Evolutionary conservation across 2,888 invertebrate species (phyloP).

Genomic region (Standfussiana lucernea): DNA sequence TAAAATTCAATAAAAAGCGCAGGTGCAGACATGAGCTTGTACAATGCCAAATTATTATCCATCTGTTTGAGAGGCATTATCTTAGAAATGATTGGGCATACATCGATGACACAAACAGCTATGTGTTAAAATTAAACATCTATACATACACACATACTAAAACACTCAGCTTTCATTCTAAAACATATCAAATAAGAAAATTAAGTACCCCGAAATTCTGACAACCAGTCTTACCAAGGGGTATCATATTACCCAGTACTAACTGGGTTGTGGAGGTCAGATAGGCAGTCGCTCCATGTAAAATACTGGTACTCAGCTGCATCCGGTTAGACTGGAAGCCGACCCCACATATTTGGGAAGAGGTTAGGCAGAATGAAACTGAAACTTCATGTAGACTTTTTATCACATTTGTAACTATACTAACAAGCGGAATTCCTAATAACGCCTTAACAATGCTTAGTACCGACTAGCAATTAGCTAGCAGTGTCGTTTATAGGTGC

Average conservation of each 20-base stretch:
- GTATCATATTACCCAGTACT: not conserved
- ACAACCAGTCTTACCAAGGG: not conserved
- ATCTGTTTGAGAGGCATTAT: slow-evolving; percentile 38
- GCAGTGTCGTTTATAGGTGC: not conserved
- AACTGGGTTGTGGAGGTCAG: not conserved
- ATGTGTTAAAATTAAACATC: slow-evolving; percentile 36
- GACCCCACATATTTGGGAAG: not conserved
- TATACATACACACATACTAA: slow-evolving; percentile 36
- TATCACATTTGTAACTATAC: not conserved
- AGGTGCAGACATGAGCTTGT: not conserved
- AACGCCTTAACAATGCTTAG: not conserved
- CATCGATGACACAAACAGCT: slow-evolving; percentile 52
- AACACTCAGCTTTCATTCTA: slow-evolving; percentile 38
- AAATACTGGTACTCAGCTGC: not conserved
- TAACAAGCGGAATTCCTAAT: not conserved
- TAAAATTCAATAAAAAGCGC: not conserved
- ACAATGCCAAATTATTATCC: not conserved
- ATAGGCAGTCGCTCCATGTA: not conserved
- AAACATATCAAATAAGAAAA: not conserved
- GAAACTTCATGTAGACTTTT: not conserved
- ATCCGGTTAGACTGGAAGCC: not conserved
- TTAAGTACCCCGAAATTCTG: not conserved
- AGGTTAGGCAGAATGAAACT: not conserved
- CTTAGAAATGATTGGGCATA: slow-evolving; percentile 35
- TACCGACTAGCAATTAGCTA: not conserved